These are phyloP conservation scores for Vidua chalybeata DNA, from an alignment of 2,113 vertebrate species.

Conservation along the genomic window DNA sequence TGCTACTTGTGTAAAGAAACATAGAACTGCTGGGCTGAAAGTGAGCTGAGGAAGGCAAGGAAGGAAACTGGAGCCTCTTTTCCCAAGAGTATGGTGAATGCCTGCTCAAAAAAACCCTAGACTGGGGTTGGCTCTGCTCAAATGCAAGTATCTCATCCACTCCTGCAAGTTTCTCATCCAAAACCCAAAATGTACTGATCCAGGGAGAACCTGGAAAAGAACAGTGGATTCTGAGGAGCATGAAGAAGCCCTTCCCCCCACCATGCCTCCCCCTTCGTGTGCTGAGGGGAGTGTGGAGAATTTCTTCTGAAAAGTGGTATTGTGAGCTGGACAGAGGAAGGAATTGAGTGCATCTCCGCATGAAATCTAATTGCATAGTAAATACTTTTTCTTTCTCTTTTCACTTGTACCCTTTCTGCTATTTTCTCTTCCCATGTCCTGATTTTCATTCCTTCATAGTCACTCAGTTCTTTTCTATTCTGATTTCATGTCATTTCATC, in stretches of 20 bases:
- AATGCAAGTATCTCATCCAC: background rate
- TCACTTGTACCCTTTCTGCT: background rate
- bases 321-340: constrained; percentile 27
- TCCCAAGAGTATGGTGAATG: background rate
- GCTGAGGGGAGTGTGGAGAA: background rate
- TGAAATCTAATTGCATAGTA: constrained; percentile 57
- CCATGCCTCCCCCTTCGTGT: background rate
- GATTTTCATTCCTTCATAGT: background rate
- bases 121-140: background rate
- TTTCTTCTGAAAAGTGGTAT: constrained; percentile 52
- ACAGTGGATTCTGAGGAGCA: background rate
- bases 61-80: background rate
- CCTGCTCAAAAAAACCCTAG: background rate
- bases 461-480: background rate
- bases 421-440: background rate
- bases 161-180: background rate
- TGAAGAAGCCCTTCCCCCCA: background rate
- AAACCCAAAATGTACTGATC: background rate
- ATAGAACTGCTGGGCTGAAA: background rate
- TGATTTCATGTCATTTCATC: background rate
- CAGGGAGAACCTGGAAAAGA: background rate
- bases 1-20: background rate
- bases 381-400: constrained; percentile 17
- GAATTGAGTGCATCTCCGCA: background rate
- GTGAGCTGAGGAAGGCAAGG: background rate